Evolutionary conservation across 64 coral and sea anemone species (phyloP).

Genomic region (Dendronephthya gigantea): DNA sequence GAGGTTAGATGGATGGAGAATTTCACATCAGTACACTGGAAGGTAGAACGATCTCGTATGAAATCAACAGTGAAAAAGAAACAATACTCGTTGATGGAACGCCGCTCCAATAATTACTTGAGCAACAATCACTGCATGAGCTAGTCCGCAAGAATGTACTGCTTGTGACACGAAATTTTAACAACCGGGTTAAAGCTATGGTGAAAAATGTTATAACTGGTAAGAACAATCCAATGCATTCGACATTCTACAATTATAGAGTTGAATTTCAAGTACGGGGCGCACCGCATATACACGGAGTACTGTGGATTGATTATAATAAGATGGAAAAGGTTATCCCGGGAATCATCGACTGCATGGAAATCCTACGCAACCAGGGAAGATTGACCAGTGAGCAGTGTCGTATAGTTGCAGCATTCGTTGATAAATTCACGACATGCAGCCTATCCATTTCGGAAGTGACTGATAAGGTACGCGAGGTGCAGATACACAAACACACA

Average conservation of each 20-base stretch:
- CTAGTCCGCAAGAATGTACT: background rate
- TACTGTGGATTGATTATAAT: background rate
- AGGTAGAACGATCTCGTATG: slow-evolving; percentile 3
- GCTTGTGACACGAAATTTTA: slow-evolving; percentile 1
- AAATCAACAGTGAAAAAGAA: background rate
- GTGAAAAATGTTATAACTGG: background rate
- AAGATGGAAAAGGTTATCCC: slow-evolving; percentile 3
- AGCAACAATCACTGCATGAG: background rate
- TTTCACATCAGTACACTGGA: background rate
- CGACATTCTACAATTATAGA: background rate
- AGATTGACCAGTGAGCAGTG: background rate
- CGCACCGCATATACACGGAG: background rate
- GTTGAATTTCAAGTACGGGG: slow-evolving; percentile 1
- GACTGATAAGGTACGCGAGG: background rate
- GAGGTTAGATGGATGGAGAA: slow-evolving; percentile 16
- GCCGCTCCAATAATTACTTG: background rate
- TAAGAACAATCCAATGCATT: slow-evolving; percentile 9
- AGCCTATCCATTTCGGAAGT: slow-evolving; percentile 1
- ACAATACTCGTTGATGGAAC: background rate
- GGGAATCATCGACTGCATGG: background rate
- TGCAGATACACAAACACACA: slow-evolving; percentile 9
- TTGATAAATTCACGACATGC: background rate
- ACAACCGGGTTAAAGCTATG: background rate
- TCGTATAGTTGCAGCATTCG: background rate
- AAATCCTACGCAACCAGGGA: background rate